Evolutionary conservation across 1,140 invertebrate genomes (phyloP), one percentile per base, ranked within the genome.

Genomic region (Drosophila dunni): DNA sequence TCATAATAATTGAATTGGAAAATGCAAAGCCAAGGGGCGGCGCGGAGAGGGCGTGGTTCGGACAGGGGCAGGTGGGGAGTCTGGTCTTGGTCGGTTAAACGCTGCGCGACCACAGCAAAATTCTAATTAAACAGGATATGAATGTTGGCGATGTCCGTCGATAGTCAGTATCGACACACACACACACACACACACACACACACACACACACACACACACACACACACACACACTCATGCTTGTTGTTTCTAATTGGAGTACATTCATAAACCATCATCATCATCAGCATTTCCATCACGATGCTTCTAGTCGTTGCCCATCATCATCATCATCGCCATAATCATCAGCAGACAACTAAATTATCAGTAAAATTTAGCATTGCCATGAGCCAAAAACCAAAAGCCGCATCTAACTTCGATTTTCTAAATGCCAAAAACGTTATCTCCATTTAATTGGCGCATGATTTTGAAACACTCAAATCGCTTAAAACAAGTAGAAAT

Each of bases 1-100:
- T 56, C 79, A 89, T 89, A 88, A 88, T 88, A 88, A 88, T 88
- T 89, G 83, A 88, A 88, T 88, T 88, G 83, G 83, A 88, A 88
- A 86, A 86, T 42, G 73, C 67, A 58, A 73, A 74, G 50, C 83
- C 64, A 44, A 62, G 65, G 15, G n/a, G n/a, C 20, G 46, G 38
- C 38, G 8, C 8, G 33, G 40, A 10, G 40, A 33, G 38, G 42
- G 7, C 38, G 13, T 1, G 13, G 10, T 38, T 15, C 1, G 29
- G 5, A 5, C 29, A 13, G 17, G 34, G n/a, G n/a, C 42, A 20
- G 29, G 33, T 53, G 38, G 2, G n/a, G 61, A 44, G 45, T 60
- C 58, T 63, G 75, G 51, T 20, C n/a, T n/a, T n/a, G n/a, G n/a
- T 86, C 46, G 83, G 79, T 82, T 85, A 74, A 86, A 88, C 79